These are phyloP conservation scores for Xerus rutilus DNA, from an alignment of 2,797 vertebrate species.

Conservation along the genomic window DNA sequence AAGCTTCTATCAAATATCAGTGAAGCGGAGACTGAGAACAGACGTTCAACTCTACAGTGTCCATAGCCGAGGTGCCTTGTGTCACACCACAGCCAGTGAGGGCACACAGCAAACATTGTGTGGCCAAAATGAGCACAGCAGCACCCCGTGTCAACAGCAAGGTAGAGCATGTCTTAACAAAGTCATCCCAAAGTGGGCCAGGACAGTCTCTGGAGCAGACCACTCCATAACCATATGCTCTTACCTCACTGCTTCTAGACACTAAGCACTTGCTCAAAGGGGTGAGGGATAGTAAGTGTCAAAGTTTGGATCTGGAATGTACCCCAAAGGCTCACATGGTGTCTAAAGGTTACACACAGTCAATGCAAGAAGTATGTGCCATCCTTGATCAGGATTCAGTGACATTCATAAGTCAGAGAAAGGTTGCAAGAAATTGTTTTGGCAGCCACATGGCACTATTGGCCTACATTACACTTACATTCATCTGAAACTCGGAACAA, in stretches of 20 bases:
- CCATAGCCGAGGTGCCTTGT: background rate
- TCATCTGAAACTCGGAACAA: slow-evolving; percentile 40
- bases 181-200: background rate
- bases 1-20: background rate
- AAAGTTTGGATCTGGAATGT: background rate
- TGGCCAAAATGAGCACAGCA: background rate
- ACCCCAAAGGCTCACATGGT: background rate
- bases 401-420: background rate
- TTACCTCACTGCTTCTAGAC: background rate
- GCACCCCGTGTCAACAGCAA: background rate
- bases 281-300: no score
- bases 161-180: background rate
- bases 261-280: background rate
- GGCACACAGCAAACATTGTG: background rate
- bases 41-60: background rate
- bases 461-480: background rate
- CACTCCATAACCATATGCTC: background rate
- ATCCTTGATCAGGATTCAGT: background rate
- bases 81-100: background rate
- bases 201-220: background rate
- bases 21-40: background rate
- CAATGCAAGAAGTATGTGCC: background rate
- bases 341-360: background rate
- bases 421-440: background rate
- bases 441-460: background rate